Evolutionary conservation across 2,888 invertebrate genomes (phyloP), one percentile per base, ranked within the genome.

Genomic region (Yponomeuta malinellus): DNA sequence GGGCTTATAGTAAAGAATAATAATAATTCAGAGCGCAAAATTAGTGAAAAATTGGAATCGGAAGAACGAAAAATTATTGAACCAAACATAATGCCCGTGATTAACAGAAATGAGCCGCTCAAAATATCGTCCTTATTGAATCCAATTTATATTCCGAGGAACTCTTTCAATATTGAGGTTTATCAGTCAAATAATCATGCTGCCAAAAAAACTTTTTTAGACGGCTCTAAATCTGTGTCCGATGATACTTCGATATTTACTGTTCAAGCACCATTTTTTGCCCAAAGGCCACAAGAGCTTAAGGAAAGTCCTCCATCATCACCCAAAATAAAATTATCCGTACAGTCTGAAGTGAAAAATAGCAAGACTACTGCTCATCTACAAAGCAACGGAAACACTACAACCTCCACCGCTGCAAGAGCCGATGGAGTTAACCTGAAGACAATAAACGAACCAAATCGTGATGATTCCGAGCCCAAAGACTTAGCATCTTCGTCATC

Each of bases 91-190:
- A 73, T 59, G 52, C 15, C 52, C 52, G 2, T 59, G 52, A 59
- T 71, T 64, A 75, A 72, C 73, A 78, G 10, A 65, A 63, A 23
- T 48, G 48, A 48, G 29, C 48, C 70, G 59, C 29, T 90, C 74
- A 89, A 82, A 79, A 86, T 90, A 78, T 90, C 90, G 10, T 85
- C 89, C 2, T 76, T 90, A 66, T 76, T 90, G 70, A 87, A 87
- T 76, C 86, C 86, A 67, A 79, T 83, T 71, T 84, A 84, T 73
- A 71, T 83, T 73, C 82, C 85, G 52, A 81, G 80, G 74, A 71
- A 48, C 65, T 12, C 52, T 15, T 59, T 5, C 3, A 59, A 59
- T 59, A 59, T 59, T 15, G 15, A 12, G 15, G 52, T 15, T 59
- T 8, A 43, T 43, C 5, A 43, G 43, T 43, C 43, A 5, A 59